phyloP scores from a whole-genome alignment of 2,797 vertebrate genomes.

The Pseudochirops cupreus region DNA sequence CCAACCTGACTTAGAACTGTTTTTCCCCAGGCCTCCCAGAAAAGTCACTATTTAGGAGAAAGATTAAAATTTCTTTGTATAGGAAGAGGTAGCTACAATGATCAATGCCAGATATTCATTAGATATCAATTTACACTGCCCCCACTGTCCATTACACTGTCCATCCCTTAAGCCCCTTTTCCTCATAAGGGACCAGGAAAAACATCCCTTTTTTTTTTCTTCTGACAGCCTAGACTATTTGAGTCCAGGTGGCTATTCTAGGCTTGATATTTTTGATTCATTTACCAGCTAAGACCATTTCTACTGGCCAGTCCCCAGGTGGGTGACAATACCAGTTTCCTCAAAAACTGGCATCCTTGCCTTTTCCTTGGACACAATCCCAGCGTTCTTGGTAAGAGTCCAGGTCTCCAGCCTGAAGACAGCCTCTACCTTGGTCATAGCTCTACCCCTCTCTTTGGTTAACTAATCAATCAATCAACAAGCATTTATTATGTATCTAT shows the following conservation, averaged over 20 bases:
- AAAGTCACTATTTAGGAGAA: too few relatives aligned
- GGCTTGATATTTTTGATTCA: neutral
- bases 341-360: neutral
- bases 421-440: neutral
- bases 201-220: neutral
- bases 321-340: neutral
- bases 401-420: neutral
- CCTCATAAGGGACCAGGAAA: neutral
- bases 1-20: neutral
- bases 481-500: neutral
- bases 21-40: neutral
- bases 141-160: neutral
- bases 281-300: neutral
- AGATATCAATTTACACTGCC: neutral
- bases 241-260: neutral
- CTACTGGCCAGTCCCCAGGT: neutral
- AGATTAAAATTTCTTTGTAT: neutral
- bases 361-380: neutral
- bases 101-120: neutral
- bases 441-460: neutral
- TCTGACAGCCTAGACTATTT: neutral
- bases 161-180: neutral
- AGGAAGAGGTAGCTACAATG: neutral
- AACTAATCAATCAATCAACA: neutral
- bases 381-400: neutral